phyloP scores from a whole-genome alignment of 2,888 invertebrate genomes.

The Drosophila acutilabella region DNA sequence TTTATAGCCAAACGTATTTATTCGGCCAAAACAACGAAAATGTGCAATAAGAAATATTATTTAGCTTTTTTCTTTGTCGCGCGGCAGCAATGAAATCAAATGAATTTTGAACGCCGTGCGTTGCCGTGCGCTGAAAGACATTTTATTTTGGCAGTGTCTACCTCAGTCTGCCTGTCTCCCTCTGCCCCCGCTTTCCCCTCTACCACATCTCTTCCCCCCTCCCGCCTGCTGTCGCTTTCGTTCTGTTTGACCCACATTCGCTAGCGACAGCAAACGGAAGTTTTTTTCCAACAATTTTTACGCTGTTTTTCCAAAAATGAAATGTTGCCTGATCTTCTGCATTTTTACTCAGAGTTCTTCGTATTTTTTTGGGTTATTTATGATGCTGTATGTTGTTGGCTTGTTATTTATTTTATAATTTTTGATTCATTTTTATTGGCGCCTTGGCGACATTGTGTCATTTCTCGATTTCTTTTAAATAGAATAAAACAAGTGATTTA shows the following conservation, averaged over 20 bases:
- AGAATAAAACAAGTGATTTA: conserved; percentile 67
- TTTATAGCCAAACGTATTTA: conserved; percentile 17
- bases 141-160: conserved; percentile 70
- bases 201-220: background rate
- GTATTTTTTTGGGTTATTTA: conserved; percentile 54
- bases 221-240: background rate
- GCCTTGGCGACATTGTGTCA: conserved; percentile 70
- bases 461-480: conserved; percentile 64
- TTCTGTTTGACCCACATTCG: conserved; percentile 56
- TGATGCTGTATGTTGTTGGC: conserved; percentile 45
- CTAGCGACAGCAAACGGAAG: conserved; percentile 67
- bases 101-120: conserved; percentile 31
- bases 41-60: conserved; percentile 41
- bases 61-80: background rate
- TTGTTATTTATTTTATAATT: conserved; percentile 78
- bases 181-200: background rate
- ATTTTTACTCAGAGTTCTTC: conserved; percentile 19
- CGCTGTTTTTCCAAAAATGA: conserved; percentile 56
- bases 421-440: conserved; percentile 81
- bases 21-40: conserved; percentile 25
- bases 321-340: conserved; percentile 43
- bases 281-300: conserved; percentile 64
- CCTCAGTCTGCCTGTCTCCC: background rate
- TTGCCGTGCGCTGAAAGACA: conserved; percentile 51
- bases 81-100: conserved; percentile 21